phyloP scores from a whole-genome alignment of 2,797 vertebrate species.

The Xenops minutus region DNA sequence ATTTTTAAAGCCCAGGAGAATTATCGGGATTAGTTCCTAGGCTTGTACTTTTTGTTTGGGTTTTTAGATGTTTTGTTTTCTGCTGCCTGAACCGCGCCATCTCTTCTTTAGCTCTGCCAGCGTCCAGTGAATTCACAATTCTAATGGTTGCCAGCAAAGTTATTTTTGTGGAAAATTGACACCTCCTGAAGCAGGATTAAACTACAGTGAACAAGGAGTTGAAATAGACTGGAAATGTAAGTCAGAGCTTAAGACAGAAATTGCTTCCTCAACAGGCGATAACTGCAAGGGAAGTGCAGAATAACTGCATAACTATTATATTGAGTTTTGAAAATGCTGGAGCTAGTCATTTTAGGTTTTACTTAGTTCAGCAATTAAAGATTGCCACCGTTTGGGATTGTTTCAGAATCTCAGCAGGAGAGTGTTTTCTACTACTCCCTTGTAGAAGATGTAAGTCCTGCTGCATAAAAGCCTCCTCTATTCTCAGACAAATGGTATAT shows the following conservation, averaged over 20 bases:
- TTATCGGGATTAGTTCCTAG: not conserved
- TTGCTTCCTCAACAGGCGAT: constrained; percentile 39
- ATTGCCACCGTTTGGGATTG: not conserved
- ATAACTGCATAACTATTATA: constrained; percentile 37
- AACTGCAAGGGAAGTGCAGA: constrained; percentile 21
- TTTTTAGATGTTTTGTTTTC: not conserved
- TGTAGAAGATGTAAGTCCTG: not conserved
- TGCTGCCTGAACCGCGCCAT: not conserved
- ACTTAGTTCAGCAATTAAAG: constrained; percentile 52
- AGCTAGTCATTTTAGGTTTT: constrained; percentile 8
- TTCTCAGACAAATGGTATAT: not conserved
- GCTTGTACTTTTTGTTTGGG: not conserved
- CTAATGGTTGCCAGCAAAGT: constrained; percentile 66
- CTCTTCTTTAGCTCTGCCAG: constrained; percentile 8
- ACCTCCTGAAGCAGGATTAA: constrained; percentile 58
- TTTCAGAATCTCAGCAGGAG: not conserved
- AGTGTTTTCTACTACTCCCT: not conserved
- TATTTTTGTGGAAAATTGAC: constrained; percentile 77
- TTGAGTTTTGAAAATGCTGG: constrained; percentile 31
- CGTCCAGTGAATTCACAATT: constrained; percentile 28
- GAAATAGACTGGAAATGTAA: constrained; percentile 56
- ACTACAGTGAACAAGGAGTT: constrained; percentile 45
- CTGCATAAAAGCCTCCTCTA: not conserved
- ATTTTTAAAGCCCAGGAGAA: not conserved
- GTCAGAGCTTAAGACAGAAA: constrained; percentile 35